phyloP scores from a whole-genome alignment of 2,797 vertebrate species.

The Meda fulgida region DNA sequence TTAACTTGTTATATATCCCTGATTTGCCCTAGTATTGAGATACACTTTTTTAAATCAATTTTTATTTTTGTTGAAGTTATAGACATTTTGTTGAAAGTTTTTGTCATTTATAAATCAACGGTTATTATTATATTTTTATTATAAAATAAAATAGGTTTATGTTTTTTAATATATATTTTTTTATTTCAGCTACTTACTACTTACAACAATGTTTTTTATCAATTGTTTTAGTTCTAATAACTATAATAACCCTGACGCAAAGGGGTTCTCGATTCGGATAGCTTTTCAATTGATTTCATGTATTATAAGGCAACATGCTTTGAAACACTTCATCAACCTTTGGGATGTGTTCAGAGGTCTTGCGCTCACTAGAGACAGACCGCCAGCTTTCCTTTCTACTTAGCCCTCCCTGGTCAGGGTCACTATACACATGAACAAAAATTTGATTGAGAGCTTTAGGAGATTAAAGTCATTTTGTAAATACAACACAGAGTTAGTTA shows the following conservation, averaged over 20 bases:
- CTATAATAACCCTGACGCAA: background rate
- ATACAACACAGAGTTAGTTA: background rate
- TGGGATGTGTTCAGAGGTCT: slow-evolving; percentile 45
- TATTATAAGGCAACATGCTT: slow-evolving; percentile 2
- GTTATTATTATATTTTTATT: too few species aligned
- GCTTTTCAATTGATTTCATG: slow-evolving; percentile 13
- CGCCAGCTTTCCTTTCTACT: slow-evolving; percentile 32
- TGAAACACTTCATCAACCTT: slow-evolving; percentile 22
- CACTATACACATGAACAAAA: slow-evolving; percentile 29
- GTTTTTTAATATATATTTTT: too few species aligned
- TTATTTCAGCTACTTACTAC: too few species aligned
- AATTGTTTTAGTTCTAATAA: too few species aligned
- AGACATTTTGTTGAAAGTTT: background rate
- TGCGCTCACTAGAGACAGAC: slow-evolving; percentile 23
- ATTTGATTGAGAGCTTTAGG: slow-evolving; percentile 22
- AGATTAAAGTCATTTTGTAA: slow-evolving; percentile 14
- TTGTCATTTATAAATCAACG: background rate
- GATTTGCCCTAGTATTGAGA: slow-evolving; percentile 58
- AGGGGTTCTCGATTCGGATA: background rate
- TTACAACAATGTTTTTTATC: too few species aligned
- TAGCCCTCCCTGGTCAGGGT: slow-evolving; percentile 22
- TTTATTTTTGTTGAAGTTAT: background rate
- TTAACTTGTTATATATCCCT: slow-evolving; percentile 61
- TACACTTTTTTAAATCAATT: slow-evolving; percentile 32
- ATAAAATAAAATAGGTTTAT: too few species aligned